Evolutionary conservation across 2,888 invertebrate species (phyloP).

Genomic region (Boloria selene): DNA sequence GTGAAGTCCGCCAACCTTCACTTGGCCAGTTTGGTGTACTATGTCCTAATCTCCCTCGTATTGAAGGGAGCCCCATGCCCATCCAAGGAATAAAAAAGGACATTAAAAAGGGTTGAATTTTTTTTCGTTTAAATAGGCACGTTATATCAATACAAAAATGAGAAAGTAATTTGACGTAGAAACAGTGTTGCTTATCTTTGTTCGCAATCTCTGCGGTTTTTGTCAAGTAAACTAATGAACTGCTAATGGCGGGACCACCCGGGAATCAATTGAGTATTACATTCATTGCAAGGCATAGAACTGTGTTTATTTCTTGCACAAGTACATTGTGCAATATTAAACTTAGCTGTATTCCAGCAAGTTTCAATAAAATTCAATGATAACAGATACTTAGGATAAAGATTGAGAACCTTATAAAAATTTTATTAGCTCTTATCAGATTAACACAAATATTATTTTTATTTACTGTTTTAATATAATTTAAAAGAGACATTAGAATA

Average conservation of each 20-base stretch:
- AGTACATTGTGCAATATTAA: constrained; percentile 5
- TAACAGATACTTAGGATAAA: neutral
- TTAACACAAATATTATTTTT: no score
- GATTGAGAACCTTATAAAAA: neutral
- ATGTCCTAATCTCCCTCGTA: no score
- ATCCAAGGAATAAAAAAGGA: no score
- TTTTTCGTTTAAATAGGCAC: constrained; percentile 6
- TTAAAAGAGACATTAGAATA: no score
- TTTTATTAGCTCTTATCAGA: no score
- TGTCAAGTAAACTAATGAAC: constrained; percentile 50
- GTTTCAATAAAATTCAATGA: neutral
- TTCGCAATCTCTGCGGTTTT: constrained; percentile 35
- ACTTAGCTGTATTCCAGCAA: neutral
- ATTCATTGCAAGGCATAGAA: constrained; percentile 22
- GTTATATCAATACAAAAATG: constrained; percentile 22
- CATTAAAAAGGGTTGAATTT: no score
- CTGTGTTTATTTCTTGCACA: constrained; percentile 17
- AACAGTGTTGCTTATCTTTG: constrained; percentile 32
- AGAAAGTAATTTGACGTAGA: constrained; percentile 28
- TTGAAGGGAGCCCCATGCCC: no score
- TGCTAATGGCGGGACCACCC: constrained; percentile 61
- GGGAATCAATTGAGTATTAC: constrained; percentile 53
- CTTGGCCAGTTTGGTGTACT: no score
- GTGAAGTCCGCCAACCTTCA: no score
- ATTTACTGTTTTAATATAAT: no score